A percentile compares a stretch with the other conserved stretches of the same genome.
Conservation (phyloP, 2,113 vertebrate genomes). For the Indicator maculatus region DNA sequence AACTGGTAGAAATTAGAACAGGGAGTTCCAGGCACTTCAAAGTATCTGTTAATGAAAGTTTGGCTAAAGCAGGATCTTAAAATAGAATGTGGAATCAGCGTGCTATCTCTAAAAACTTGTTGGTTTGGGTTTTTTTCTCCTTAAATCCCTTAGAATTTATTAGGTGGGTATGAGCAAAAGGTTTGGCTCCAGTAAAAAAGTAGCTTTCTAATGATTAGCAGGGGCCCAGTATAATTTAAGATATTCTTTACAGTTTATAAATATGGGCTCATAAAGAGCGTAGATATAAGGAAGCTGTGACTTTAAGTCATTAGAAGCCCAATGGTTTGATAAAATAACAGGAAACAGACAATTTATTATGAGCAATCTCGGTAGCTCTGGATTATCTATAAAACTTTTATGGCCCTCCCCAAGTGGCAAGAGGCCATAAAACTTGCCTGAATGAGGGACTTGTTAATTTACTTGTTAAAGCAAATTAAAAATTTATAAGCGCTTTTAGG, state of each 20-base stretch:
- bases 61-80: constrained; percentile 25
- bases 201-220: constrained; percentile 71
- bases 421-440: constrained; percentile 98
- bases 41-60: constrained; percentile 45
- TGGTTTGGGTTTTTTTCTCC: neutral
- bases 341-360: constrained; percentile 99
- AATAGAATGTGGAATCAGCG: constrained; percentile 27
- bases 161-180: constrained; percentile 48
- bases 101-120: neutral
- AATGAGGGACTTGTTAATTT: constrained; percentile 99
- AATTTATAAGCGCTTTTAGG: constrained; percentile 99
- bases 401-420: constrained; percentile 92
- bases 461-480: constrained; percentile 99
- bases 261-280: constrained; percentile 83
- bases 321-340: constrained; percentile 92
- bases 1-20: neutral
- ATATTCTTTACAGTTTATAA: constrained; percentile 86
- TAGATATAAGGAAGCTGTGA: constrained; percentile 81
- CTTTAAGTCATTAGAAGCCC: constrained; percentile 88
- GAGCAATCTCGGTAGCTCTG: constrained; percentile 89
- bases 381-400: constrained; percentile 99
- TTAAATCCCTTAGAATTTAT: constrained; percentile 61
- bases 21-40: neutral
- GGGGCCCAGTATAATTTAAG: constrained; percentile 78
- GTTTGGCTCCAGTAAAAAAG: constrained; percentile 60